Conservation (phyloP, 2,888 invertebrate species). For the Catonia carolina region DNA sequence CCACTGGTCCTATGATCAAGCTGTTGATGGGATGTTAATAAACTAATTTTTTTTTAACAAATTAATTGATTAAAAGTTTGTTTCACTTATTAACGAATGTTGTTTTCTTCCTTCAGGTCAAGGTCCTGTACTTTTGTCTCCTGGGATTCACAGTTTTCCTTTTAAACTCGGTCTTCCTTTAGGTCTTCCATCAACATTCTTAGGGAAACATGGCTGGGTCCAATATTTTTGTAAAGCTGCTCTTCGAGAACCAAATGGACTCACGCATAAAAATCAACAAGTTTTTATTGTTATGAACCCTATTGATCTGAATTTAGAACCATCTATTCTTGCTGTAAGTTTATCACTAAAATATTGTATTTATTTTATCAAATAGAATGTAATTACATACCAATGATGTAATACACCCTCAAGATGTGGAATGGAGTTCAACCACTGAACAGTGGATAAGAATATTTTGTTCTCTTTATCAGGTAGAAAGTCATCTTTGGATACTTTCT, state of each 20-base stretch:
- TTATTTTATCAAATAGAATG: background rate
- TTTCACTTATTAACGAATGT: no score
- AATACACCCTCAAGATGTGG: no score
- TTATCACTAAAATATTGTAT: no score
- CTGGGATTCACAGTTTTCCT: constrained; percentile 91
- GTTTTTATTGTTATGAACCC: constrained; percentile 97
- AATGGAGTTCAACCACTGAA: no score
- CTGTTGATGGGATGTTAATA: no score
- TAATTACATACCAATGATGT: no score
- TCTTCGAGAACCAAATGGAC: constrained; percentile 75
- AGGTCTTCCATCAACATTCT: constrained; percentile 85
- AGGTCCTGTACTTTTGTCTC: constrained; percentile 74
- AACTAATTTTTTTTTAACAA: no score
- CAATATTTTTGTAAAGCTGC: constrained; percentile 92
- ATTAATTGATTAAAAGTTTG: no score
- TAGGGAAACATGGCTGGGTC: constrained; percentile 92
- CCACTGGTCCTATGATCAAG: no score
- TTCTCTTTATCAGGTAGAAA: no score
- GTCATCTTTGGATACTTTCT: no score
- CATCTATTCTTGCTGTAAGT: constrained; percentile 78
- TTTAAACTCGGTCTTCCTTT: constrained; percentile 86
- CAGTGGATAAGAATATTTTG: no score
- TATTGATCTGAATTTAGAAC: constrained; percentile 85
- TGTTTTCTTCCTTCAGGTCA: constrained; percentile 53
- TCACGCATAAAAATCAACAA: constrained; percentile 92